Percentiles rank a stretch among this genome's conserved stretches.
Evolutionary conservation across 2,797 vertebrate genomes (phyloP).

Genomic region (Coranthus polyacanthus): DNA sequence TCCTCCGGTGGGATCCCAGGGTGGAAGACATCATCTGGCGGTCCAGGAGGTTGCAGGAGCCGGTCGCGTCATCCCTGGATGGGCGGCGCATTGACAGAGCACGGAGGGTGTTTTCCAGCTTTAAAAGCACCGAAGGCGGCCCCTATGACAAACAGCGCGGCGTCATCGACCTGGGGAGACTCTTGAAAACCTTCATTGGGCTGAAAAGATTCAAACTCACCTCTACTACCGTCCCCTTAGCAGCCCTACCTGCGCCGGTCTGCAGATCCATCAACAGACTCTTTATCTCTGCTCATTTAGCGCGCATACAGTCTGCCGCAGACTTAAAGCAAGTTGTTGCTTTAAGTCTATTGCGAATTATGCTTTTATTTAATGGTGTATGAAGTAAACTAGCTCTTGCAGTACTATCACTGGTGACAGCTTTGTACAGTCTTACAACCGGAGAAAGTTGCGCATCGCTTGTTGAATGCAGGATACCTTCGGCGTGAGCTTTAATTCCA

Average conservation of each 20-base stretch:
- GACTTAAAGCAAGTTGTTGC: slow-evolving; percentile 22
- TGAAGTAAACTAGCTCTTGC: slow-evolving; percentile 41
- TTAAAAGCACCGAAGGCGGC: slow-evolving; percentile 91
- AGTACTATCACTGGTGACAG: neutral
- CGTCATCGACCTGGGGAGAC: slow-evolving; percentile 89
- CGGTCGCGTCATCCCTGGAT: slow-evolving; percentile 86
- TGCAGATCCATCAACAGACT: slow-evolving; percentile 5
- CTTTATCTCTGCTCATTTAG: neutral
- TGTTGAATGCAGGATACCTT: slow-evolving; percentile 86
- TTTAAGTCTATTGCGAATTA: slow-evolving; percentile 29
- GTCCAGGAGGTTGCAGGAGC: slow-evolving; percentile 75
- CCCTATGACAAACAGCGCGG: slow-evolving; percentile 84
- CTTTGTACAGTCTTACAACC: slow-evolving; percentile 10
- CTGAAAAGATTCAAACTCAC: slow-evolving; percentile 65
- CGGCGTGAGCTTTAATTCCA: slow-evolving; percentile 78
- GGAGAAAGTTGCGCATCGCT: slow-evolving; percentile 74
- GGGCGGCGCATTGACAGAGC: slow-evolving; percentile 80
- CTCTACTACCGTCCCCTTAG: slow-evolving; percentile 37
- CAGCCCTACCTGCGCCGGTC: slow-evolving; percentile 49
- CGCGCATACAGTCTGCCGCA: slow-evolving; percentile 24
- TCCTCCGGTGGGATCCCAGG: slow-evolving; percentile 75
- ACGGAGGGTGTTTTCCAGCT: slow-evolving; percentile 94
- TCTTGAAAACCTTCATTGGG: slow-evolving; percentile 74
- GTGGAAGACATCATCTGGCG: slow-evolving; percentile 69
- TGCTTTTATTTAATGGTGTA: slow-evolving; percentile 36